Base-by-base conservation (phyloP, 2,888 invertebrate genomes). In the Perithous albicinctus region DNA sequence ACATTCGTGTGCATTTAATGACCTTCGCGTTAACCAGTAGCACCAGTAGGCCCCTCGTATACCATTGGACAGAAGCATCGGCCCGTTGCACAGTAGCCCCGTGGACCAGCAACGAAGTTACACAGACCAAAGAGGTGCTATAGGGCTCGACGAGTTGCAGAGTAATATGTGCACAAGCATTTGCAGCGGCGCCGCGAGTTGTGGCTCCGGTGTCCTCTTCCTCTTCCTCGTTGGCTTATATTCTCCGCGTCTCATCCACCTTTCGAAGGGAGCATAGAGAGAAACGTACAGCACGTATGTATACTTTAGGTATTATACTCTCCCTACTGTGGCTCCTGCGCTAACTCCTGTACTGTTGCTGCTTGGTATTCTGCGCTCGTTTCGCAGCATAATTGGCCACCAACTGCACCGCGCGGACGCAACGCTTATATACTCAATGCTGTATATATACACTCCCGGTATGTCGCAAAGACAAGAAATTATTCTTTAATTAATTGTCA, bases 401-500 rank as follows among this genome's bases (percentile, higher is more conserved):
- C 91, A 92, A 91, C 91, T 89, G 87, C 85, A 84, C 81, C 74
- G 89, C 89, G 89, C 85, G 80, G 70, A 74, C 78, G 76, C 76
- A 54, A 51, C 46, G 35, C 72, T n/a, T 80, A 64, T 78, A 76
- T 41, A 46, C 59, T 48, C 43, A 15, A 8, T 35, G 20, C 38
- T 78, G 29, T 67, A 51, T 51, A 35, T 61, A 48, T 41, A 70
- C 72, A 70, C 72, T 26, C 76, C 82, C 78, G 80, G 88, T 87
- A 88, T 90, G 89, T 90, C 89, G 90, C 89, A 88, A 86, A 89
- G 91, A 91, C 92, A 92, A 92, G 92, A 92, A 92, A 92, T 92
- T 92, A 92, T 92, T 92, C 92, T 92, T 92, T 92, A 92, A 92
- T 92, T 92, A 92, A 92, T 92, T 92, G 92, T 90, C 90, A 90